Percentiles rank a stretch among this genome's conserved stretches.
phyloP scores from a whole-genome alignment of 1,140 invertebrate genomes.

The Platyura marginata region DNA sequence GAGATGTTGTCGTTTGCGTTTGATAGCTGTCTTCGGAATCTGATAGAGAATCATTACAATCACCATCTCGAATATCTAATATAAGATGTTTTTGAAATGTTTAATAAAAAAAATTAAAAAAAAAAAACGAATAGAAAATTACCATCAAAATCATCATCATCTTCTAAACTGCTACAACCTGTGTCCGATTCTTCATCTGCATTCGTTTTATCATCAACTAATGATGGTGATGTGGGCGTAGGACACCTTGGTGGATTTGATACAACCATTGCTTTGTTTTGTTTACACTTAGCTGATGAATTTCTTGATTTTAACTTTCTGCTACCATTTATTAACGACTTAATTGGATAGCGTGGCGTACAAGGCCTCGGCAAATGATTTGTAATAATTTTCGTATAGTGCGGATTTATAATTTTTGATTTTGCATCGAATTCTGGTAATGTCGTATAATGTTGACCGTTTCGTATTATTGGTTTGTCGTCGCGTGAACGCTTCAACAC shows the following conservation, averaged over 20 bases:
- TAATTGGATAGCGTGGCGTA: neutral
- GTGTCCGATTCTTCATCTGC: neutral
- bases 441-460: neutral
- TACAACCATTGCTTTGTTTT: neutral
- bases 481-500: slow-evolving; percentile 1
- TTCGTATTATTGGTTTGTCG: neutral
- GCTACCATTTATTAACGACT: neutral
- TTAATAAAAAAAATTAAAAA: no score
- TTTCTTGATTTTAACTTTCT: neutral
- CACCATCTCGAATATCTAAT: neutral
- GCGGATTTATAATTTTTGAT: neutral
- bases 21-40: neutral
- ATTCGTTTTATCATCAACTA: no score
- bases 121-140: no score
- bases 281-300: neutral
- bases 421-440: neutral
- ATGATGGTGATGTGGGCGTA: neutral
- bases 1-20: neutral
- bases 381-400: neutral
- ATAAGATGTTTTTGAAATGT: no score
- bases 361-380: neutral
- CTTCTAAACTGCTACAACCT: slow-evolving; percentile 6
- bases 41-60: neutral
- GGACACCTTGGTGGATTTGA: neutral
- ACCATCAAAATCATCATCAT: slow-evolving; percentile 7